phyloP scores from a whole-genome alignment of 1,140 invertebrate species.

The Charaxes varanes region DNA sequence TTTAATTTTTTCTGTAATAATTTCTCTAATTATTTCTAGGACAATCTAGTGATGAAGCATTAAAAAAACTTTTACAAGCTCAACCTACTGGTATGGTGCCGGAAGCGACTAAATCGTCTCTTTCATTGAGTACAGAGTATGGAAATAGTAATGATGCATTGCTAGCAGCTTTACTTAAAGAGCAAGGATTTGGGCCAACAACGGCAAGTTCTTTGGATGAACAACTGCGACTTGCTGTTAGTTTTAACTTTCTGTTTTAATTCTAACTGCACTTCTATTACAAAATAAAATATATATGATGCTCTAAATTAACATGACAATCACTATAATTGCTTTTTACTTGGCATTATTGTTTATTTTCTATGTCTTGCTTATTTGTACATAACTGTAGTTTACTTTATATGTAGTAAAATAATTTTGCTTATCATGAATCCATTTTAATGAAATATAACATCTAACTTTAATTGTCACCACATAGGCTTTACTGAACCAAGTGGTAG shows the following conservation, averaged over 20 bases:
- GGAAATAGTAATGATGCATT: conserved; percentile 78
- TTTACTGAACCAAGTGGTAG: conserved; percentile 73
- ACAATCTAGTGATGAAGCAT: conserved; percentile 60
- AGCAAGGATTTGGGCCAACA: conserved; percentile 79
- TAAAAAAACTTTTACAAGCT: conserved; percentile 58
- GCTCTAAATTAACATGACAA: no score
- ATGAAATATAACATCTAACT: conserved; percentile 26
- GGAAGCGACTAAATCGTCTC: conserved; percentile 57
- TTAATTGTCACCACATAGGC: conserved; percentile 66
- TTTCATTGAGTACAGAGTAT: conserved; percentile 69
- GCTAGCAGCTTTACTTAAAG: conserved; percentile 79
- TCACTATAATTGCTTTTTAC: conserved; percentile 1
- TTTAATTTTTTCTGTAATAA: neutral
- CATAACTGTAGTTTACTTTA: no score
- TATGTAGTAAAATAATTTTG: no score
- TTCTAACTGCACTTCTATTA: neutral
- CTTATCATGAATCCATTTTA: conserved; percentile 8
- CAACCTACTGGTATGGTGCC: conserved; percentile 57
- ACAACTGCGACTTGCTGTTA: conserved; percentile 76
- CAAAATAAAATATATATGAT: no score
- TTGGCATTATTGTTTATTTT: conserved; percentile 16
- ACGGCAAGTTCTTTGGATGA: conserved; percentile 76
- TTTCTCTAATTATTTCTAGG: conserved; percentile 30
- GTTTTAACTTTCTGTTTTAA: conserved; percentile 43
- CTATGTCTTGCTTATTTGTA: no score